Evolutionary conservation across 2,113 vertebrate species (phyloP).

Genomic region (Marmota monax): DNA sequence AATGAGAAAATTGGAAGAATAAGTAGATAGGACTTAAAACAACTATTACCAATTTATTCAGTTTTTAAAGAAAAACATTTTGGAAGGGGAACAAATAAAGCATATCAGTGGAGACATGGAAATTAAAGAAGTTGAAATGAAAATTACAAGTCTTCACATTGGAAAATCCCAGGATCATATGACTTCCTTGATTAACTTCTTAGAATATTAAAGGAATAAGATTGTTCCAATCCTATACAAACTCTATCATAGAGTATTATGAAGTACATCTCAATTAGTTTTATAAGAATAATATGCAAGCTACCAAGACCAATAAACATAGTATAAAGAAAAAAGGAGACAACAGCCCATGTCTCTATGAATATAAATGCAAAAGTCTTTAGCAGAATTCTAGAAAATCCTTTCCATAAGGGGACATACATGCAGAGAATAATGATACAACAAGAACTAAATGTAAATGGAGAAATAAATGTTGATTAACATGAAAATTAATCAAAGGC

Average conservation of each 20-base stretch:
- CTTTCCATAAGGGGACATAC: neutral
- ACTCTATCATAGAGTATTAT: neutral
- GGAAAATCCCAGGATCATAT: neutral
- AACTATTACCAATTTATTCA: neutral
- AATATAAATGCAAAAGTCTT: neutral
- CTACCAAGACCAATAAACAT: neutral
- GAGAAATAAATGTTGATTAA: neutral
- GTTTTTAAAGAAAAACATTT: neutral
- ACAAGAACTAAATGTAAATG: neutral
- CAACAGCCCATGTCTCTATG: neutral
- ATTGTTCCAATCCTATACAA: neutral
- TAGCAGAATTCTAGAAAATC: neutral
- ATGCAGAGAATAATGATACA: neutral
- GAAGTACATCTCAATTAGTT: neutral
- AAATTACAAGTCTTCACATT: neutral
- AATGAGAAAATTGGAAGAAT: neutral
- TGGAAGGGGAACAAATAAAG: neutral
- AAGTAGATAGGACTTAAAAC: neutral
- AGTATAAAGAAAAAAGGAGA: neutral
- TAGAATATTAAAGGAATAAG: neutral
- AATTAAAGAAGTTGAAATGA: neutral
- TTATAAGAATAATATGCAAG: neutral
- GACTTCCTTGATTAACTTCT: neutral
- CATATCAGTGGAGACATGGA: neutral
- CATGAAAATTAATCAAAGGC: neutral